A percentile compares a stretch with the other conserved stretches of the same genome.
Conservation (phyloP, 2,113 vertebrate genomes). For the Mormyrus lacerda region DNA sequence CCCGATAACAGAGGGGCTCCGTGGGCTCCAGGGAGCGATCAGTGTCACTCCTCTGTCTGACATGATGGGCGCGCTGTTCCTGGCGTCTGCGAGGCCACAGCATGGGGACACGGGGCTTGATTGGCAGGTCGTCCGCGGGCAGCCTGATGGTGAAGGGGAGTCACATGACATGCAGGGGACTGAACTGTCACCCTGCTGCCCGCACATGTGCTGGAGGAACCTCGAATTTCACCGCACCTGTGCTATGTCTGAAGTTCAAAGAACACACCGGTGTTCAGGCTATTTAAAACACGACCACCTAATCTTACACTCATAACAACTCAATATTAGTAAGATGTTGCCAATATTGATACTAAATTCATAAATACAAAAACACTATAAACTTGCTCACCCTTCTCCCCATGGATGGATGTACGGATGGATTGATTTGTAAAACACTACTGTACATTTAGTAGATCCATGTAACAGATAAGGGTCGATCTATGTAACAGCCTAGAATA, state of each 20-base stretch:
- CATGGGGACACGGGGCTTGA: slow-evolving; percentile 9
- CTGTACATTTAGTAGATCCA: neutral
- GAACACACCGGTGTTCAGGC: neutral
- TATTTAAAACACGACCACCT: neutral
- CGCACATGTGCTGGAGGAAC: neutral
- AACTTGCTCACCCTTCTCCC: neutral
- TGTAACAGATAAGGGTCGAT: neutral
- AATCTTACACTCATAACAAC: neutral
- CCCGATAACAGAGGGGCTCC: slow-evolving; percentile 13
- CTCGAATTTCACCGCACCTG: neutral
- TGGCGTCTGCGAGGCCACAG: neutral
- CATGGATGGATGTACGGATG: neutral
- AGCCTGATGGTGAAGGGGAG: neutral
- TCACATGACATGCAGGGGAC: neutral
- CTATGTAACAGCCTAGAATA: neutral
- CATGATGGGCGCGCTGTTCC: slow-evolving; percentile 25
- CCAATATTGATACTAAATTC: neutral
- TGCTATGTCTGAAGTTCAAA: neutral
- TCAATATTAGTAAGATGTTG: neutral
- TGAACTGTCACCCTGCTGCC: neutral
- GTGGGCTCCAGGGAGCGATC: slow-evolving; percentile 21
- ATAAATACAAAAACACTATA: neutral
- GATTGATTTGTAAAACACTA: neutral
- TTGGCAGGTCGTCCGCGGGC: slow-evolving; percentile 15
- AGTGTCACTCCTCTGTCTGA: slow-evolving; percentile 32